Base-by-base conservation (phyloP, 92 coral and sea anemone genomes). In the Epizoanthus rinbou region DNA sequence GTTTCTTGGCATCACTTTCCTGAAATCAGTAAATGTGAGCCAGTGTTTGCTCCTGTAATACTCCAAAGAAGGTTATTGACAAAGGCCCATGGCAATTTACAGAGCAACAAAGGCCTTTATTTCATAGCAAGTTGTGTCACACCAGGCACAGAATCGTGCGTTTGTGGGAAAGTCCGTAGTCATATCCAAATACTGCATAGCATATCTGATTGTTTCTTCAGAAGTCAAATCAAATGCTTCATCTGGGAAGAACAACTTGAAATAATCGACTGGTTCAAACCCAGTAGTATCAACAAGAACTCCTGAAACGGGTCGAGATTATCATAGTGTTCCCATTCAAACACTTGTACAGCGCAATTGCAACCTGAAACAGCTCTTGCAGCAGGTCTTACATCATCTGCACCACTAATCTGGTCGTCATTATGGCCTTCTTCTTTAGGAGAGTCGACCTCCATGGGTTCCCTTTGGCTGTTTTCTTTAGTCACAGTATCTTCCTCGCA, bases 1-100 rank as follows among this genome's bases (percentile, higher is more conserved):
- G 85, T 93, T 84, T 57, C 88, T 75, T 53, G 90, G 71, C 94
- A 93, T 93, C 25, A 91, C 91, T 60, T 76, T 66, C n/a, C 90
- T 69, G 80, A 88, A 88, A 53, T 62, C 39, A 16, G 39, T 69
- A 47, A 64, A 70, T 25, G 86, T 87, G 64, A 86, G 89, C 90
- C 86, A 82, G 81, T 52, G 80, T 39, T 64, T 74, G 74, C 73
- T 67, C 91, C 92, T 89, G 60, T 89, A 89, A 57, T 89, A 89
- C 70, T 75, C 84, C 57, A 80, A 43, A 57, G 82, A 78, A 76
- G 83, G 86, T 69, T 91, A 88, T 31, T 82, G 85, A 41, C 91
- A 84, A 33, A 90, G 89, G 22, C 91, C 93, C 91, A 90, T 84
- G 3, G 45, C 8, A 6, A 41, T 91, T 76, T 91, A 85, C 69